These are phyloP conservation scores for Helicorthomorpha holstii DNA, from an alignment of 1,140 invertebrate species.

Conservation along the genomic window DNA sequence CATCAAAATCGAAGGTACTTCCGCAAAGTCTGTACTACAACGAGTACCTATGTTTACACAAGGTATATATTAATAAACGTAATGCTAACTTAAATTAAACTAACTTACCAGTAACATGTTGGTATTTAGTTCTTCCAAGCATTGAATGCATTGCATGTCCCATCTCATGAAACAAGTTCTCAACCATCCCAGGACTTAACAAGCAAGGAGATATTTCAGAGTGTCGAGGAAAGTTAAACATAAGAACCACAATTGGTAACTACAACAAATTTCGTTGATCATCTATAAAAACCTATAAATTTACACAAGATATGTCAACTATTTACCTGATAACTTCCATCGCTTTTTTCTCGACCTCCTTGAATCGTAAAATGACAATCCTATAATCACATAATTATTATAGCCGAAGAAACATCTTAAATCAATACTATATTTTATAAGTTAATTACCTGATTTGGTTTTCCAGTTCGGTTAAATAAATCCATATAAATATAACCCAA, in stretches of 20 bases:
- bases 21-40: slow-evolving; percentile 93
- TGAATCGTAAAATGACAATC: slow-evolving; percentile 98
- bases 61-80: neutral
- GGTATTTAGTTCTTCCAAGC: slow-evolving; percentile 83
- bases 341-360: slow-evolving; percentile 60
- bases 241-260: slow-evolving; percentile 75
- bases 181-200: slow-evolving; percentile 63
- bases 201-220: slow-evolving; percentile 46
- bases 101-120: slow-evolving; percentile 76
- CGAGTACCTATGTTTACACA: slow-evolving; percentile 41
- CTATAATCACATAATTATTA: slow-evolving; percentile 12
- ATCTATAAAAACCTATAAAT: neutral
- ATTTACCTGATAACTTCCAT: slow-evolving; percentile 62
- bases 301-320: slow-evolving; percentile 5
- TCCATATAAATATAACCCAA: slow-evolving; percentile 96
- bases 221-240: slow-evolving; percentile 66
- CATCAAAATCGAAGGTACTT: slow-evolving; percentile 95
- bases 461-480: slow-evolving; percentile 73
- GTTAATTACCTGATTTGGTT: slow-evolving; percentile 65
- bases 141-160: slow-evolving; percentile 99
- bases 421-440: too few relatives aligned
- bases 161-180: slow-evolving; percentile 98
- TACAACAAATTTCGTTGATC: neutral
- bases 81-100: neutral
- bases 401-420: too few relatives aligned